Evolutionary conservation across 1,140 invertebrate species (phyloP), one percentile per base, ranked within the genome.

Genomic region (Lordiphosa stackelbergi): DNA sequence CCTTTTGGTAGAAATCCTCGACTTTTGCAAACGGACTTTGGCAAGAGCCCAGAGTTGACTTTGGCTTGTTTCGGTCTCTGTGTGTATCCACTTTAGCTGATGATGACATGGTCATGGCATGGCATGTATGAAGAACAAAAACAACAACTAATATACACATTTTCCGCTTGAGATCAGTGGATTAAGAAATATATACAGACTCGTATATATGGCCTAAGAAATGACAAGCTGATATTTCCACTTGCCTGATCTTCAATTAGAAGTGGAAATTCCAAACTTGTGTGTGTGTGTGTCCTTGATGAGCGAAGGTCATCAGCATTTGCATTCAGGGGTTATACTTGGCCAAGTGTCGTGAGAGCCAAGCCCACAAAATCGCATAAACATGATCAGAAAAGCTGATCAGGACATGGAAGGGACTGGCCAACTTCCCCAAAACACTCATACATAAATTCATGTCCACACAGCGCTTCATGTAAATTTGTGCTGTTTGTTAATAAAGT

Each of bases 1-100:
- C 77, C 73, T 83, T 81, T 83, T 84, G 77, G 78, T 84, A 84
- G 77, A 83, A 83, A 83, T 84, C 78, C 78, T 77, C 78, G 57
- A 73, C 73, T 84, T 68, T 84, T 83, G 73, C 72, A 81, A 84
- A 83, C 78, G 78, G 77, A 83, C 77, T 83, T 83, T 83, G 77
- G 62, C 56, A 69, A 69, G 48, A 40, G 22, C 35, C 40, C 13
- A 22, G 24, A 53, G 37, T 40, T 42, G 41, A 34, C 22, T 54
- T 41, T 36, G 28, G 48, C 36, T 34, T 51, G 54, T 46, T 42
- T 22, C 13, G 54, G 57, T 66, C 62, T 79, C 45, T 46, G 43
- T 63, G 74, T 52, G 53, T 74, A 70, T 65, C 75, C 58, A 81
- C 69, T 81, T 81, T 68, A 61, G 68, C 77, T 61, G 75, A 75